Base-by-base conservation (phyloP, 1,140 invertebrate species). In the Dendrolimus kikuchii region DNA sequence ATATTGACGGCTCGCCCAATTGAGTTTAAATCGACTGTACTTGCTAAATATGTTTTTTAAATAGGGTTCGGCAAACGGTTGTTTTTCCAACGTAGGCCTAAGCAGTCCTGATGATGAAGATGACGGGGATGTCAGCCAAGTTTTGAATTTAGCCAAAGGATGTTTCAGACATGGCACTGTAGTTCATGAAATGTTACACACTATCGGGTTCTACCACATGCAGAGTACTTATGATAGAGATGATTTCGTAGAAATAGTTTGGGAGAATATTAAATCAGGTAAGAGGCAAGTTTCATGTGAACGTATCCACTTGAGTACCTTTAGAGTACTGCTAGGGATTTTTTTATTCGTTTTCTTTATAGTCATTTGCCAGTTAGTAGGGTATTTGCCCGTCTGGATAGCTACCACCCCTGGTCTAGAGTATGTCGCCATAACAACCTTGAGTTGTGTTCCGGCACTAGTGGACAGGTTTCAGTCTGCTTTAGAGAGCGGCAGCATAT, bases 141-240 rank as follows among this genome's bases (percentile, higher is more conserved):
- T 82, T 0, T 47, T 90, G 7, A 90, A 90, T 66, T 67, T 90
- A 1, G 62, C 77, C 4, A 73, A 78, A 5, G 67, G 81, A 46
- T 90, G 90, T 57, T 88, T 90, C 59, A 79, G 71, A 4, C 73
- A 89, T 41, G 89, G 88, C 5, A 89, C 89, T 0, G 80, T 93
- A 7, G 87, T 92, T 4, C 92, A 94, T 57, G 92, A 94, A 72
- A 87, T 93, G 57, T 75, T 93, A 41, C 93, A 93, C 62, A 90
- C 92, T 0, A 66, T 93, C 7, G 93, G 93, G 0, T 93, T 93
- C 67, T 90, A 89, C 65, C 91, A 95, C 65, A 93, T 94, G 81
- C 93, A 95, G 71, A 91, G 91, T 64, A 84, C 92, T 5, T 82
- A 89, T 7, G 90, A 95, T 72, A 87, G 93, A 48, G 93, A 95